phyloP scores from a whole-genome alignment of 2,113 vertebrate species.

The Coptodon bakossiorum region DNA sequence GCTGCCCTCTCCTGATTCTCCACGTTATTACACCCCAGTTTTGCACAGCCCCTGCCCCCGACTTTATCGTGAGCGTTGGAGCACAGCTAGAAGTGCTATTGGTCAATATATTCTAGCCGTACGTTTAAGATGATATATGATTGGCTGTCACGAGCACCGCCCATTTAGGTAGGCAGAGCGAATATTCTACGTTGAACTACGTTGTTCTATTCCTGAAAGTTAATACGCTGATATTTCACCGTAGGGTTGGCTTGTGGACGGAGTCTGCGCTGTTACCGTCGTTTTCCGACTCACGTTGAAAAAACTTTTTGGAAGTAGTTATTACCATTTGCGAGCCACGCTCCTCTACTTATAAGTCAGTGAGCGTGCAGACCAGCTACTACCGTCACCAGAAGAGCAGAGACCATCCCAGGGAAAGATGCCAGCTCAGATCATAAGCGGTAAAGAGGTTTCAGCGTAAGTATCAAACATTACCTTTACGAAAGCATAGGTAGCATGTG shows the following conservation, averaged over 20 bases:
- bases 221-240: background rate
- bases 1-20: constrained; percentile 31
- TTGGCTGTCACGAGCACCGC: constrained; percentile 9
- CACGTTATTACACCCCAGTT: background rate
- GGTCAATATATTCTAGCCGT: background rate
- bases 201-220: constrained; percentile 24
- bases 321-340: background rate
- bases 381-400: background rate
- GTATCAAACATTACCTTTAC: background rate
- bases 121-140: background rate
- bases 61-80: rapidly evolving
- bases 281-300: background rate
- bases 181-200: background rate
- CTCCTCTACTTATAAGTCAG: background rate
- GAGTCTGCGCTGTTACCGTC: background rate
- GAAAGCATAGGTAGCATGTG: background rate
- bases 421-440: constrained; percentile 71
- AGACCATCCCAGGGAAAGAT: constrained; percentile 27
- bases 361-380: background rate
- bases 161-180: background rate
- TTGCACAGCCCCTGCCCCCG: background rate
- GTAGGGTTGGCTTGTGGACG: rapidly evolving
- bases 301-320: background rate
- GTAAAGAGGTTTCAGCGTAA: constrained; percentile 76
- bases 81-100: background rate